Evolutionary conservation across 2,888 invertebrate genomes (phyloP), one percentile per base, ranked within the genome.

Genomic region (Zele albiditarsus): DNA sequence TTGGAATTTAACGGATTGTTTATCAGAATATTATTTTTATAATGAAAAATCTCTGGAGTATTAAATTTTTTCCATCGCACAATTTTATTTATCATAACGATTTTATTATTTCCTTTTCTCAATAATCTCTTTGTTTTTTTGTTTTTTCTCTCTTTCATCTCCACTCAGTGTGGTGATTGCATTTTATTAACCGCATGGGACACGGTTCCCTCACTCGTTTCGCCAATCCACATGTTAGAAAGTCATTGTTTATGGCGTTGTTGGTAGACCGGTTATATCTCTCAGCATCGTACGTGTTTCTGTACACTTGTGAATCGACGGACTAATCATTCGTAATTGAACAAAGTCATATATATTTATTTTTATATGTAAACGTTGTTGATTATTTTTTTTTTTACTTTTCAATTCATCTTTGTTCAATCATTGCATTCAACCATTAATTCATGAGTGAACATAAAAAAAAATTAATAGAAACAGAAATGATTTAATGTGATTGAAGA

Each of bases 211-310:
- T 62, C 58, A 33, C 69, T 57, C 38, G 33, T 23, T 58, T 20
- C 38, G 49, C 73, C 75, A 70, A 76, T 79, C 77, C 75, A 38
- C n/a, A 46, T 73, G 80, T 81, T 83, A 82, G 81, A 83, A 83
- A 83, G 81, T 83, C 80, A 83, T 84, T 85, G 82, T 84, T 84
- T 80, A 82, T 73, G 83, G 78, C 77, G 62, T 66, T 73, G 74
- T 74, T 76, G 67, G 62, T 57, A 68, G 80, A 82, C 80, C 80
- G 81, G 80, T 81, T 78, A 77, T 65, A 77, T 65, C 49, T 70
- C 63, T 3, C 28, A 38, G 57, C 27, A 63, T 67, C 75, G 42
- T 49, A 71, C 27, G 31, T 28, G 62, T 25, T 58, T 58, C 28
- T 27, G 66, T 20, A 27, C 20, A 23, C 58, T 46, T 46, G 16